Evolutionary conservation across 2,797 vertebrate genomes (phyloP).

Genomic region (Holocentrus rufus): DNA sequence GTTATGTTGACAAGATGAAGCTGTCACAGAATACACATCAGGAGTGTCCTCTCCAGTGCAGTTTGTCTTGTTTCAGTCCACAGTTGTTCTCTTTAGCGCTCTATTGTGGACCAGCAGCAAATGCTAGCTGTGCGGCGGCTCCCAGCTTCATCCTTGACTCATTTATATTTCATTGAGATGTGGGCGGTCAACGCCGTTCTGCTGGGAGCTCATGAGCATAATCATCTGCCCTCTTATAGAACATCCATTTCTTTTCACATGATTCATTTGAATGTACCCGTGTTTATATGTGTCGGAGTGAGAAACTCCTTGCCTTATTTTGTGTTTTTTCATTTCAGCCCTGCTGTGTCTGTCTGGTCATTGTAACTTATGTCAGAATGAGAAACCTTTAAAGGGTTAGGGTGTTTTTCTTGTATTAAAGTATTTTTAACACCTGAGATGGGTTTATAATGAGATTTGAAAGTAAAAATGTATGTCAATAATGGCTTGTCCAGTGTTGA

Average conservation of each 20-base stretch:
- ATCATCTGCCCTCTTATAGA: slow-evolving; percentile 26
- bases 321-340: background rate
- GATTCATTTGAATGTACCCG: slow-evolving; percentile 11
- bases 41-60: slow-evolving; percentile 3
- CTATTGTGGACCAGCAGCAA: slow-evolving; percentile 11
- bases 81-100: slow-evolving; percentile 18
- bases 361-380: slow-evolving; percentile 2
- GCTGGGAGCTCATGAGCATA: slow-evolving; percentile 32
- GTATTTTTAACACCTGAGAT: slow-evolving; percentile 12
- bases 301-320: background rate
- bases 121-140: slow-evolving; percentile 25
- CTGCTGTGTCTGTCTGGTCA: background rate
- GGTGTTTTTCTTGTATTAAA: slow-evolving; percentile 5
- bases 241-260: slow-evolving; percentile 24
- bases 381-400: background rate
- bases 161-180: slow-evolving; percentile 58
- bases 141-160: slow-evolving; percentile 26
- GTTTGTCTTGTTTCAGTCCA: background rate
- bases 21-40: background rate
- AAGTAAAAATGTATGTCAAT: no score
- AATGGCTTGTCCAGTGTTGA: no score
- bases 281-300: background rate
- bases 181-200: slow-evolving; percentile 32
- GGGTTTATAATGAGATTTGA: no score
- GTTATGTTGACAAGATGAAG: background rate